These are phyloP conservation scores for Larimichthys crocea DNA, from an alignment of 2,113 vertebrate species.

Conservation along the genomic window DNA sequence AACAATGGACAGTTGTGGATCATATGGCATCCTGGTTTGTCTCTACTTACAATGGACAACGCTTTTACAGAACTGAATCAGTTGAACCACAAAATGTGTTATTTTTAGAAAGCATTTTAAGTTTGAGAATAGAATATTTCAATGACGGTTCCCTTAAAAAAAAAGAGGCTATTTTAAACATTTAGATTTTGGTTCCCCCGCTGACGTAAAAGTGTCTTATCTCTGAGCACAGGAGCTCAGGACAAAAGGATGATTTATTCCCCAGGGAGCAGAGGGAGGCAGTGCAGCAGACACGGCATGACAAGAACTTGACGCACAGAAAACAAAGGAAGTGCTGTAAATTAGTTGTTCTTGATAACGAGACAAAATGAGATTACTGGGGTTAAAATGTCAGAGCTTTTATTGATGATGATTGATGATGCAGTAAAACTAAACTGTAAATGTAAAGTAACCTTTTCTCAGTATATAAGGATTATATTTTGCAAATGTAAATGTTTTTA, in stretches of 20 bases:
- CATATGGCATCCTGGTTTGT: conserved; percentile 2
- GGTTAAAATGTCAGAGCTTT: not conserved
- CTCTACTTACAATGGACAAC: not conserved
- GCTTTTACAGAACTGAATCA: not conserved
- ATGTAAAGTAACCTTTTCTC: not conserved
- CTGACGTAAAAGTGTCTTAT: conserved; percentile 75
- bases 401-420: not conserved
- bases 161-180: conserved; percentile 8
- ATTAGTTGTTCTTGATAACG: conserved; percentile 8
- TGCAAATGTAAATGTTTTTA: not conserved
- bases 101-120: not conserved
- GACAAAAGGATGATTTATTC: conserved; percentile 71
- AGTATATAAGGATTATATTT: not conserved
- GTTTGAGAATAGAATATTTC: not conserved
- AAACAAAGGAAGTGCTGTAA: conserved; percentile 46
- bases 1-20: conserved; percentile 4
- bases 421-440: not conserved
- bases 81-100: not conserved
- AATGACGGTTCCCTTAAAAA: not conserved
- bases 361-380: conserved; percentile 9
- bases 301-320: conserved; percentile 27
- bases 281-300: conserved; percentile 8
- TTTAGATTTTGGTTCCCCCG: conserved; percentile 18
- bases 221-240: conserved; percentile 66
- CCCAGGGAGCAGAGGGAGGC: conserved; percentile 17